Conservation (phyloP, 2,888 invertebrate species). For the Mesorhabditis belari region DNA sequence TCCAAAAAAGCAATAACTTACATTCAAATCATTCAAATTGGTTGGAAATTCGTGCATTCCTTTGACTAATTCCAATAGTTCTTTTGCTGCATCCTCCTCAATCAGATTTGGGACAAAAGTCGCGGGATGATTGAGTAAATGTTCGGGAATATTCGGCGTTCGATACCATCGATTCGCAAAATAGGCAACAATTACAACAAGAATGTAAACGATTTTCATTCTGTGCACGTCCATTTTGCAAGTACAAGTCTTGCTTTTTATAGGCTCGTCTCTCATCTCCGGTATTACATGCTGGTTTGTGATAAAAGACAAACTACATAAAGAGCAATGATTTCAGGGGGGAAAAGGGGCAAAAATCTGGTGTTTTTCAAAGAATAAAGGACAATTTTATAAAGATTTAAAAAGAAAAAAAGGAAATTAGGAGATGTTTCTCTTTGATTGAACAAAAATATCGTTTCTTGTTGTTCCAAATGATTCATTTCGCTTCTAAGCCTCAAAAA, state of each 20-base stretch:
- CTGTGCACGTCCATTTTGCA: neutral
- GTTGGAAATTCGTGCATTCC: conserved; percentile 3
- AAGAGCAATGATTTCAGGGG: too few relatives aligned
- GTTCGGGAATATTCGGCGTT: conserved; percentile 3
- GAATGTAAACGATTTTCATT: neutral
- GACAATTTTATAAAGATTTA: too few relatives aligned
- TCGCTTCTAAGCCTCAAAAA: too few relatives aligned
- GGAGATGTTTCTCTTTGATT: neutral
- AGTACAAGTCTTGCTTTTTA: too few relatives aligned
- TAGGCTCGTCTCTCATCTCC: too few relatives aligned
- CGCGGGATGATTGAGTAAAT: conserved; percentile 3
- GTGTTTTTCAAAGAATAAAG: too few relatives aligned
- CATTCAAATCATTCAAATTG: conserved; percentile 7
- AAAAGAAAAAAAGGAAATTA: neutral
- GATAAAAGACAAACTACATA: neutral
- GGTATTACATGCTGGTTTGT: neutral
- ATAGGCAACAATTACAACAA: neutral
- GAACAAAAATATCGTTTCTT: too few relatives aligned
- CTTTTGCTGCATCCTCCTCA: neutral
- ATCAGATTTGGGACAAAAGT: neutral
- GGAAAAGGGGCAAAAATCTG: too few relatives aligned
- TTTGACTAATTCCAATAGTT: conserved; percentile 5
- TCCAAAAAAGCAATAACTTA: too few relatives aligned
- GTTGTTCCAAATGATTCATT: too few relatives aligned
- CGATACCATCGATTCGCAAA: neutral